These are phyloP conservation scores for Typhlichthys eigenmanni DNA, from an alignment of 2,797 vertebrate species.

Conservation along the genomic window DNA sequence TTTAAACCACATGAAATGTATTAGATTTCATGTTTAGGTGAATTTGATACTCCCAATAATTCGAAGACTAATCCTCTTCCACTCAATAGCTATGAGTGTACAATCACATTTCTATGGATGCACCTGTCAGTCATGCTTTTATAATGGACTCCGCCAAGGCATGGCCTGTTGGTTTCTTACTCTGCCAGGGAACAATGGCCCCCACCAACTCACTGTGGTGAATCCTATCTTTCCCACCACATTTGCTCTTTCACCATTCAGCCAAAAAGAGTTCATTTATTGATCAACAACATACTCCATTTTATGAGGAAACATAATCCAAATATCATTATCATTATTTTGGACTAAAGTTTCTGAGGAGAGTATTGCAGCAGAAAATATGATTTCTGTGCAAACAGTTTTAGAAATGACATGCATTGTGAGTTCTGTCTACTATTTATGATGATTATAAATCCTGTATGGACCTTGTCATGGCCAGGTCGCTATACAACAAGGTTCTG, in stretches of 20 bases:
- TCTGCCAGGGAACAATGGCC: slow-evolving; percentile 54
- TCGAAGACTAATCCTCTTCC: too few species aligned
- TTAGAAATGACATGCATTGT: too few species aligned
- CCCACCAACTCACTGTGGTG: slow-evolving; percentile 47
- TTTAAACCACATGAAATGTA: too few species aligned
- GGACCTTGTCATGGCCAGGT: too few species aligned
- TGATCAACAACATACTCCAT: slow-evolving; percentile 34
- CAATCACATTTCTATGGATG: slow-evolving; percentile 12
- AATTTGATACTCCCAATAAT: too few species aligned
- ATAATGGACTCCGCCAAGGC: neutral
- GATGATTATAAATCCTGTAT: too few species aligned
- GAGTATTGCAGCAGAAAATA: too few species aligned
- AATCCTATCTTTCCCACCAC: slow-evolving; percentile 66
- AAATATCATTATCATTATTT: neutral
- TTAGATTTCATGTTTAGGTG: too few species aligned
- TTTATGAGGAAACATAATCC: neutral
- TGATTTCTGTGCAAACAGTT: too few species aligned
- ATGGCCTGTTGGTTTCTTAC: slow-evolving; percentile 39
- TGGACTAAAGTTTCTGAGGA: too few species aligned
- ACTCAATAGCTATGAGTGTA: neutral
- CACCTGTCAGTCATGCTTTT: slow-evolving; percentile 27
- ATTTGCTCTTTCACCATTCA: slow-evolving; percentile 43
- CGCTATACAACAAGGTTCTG: too few species aligned
- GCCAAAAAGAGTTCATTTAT: slow-evolving; percentile 31
- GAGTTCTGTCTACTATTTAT: too few species aligned